Conservation (phyloP, 2,888 invertebrate species). For the Epinotia bilunana region DNA sequence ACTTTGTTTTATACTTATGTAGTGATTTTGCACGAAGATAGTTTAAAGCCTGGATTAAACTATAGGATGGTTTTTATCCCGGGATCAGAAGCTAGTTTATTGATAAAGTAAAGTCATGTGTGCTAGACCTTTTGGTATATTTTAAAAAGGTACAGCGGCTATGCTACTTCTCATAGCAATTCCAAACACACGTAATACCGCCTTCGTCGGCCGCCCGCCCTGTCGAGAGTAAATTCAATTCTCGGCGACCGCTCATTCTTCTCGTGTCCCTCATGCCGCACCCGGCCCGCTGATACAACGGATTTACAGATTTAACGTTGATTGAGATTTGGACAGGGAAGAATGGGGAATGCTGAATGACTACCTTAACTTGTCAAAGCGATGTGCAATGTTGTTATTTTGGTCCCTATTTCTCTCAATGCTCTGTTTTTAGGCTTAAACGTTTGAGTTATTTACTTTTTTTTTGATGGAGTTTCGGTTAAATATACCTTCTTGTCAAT, state of each 20-base stretch:
- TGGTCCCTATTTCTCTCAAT: too few species aligned
- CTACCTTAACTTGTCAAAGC: not conserved
- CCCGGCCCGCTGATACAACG: not conserved
- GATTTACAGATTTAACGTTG: slow-evolving; percentile 11
- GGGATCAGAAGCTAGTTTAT: too few species aligned
- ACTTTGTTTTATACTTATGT: too few species aligned
- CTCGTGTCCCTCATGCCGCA: not conserved
- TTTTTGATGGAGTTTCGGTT: not conserved
- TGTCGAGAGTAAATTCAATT: slow-evolving; percentile 38
- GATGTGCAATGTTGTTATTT: not conserved
- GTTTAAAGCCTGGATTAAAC: too few species aligned
- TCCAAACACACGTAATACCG: slow-evolving; percentile 10
- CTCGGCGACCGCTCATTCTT: slow-evolving; percentile 33
- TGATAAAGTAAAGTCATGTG: too few species aligned
- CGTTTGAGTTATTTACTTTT: not conserved
- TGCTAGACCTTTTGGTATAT: too few species aligned
- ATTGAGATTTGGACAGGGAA: slow-evolving; percentile 3
- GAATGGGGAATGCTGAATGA: slow-evolving; percentile 4
- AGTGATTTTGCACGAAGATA: too few species aligned
- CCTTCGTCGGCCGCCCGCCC: slow-evolving; percentile 11
- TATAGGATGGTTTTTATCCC: too few species aligned
- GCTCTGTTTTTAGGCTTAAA: not conserved
- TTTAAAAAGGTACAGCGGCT: too few species aligned
- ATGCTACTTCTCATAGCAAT: not conserved
- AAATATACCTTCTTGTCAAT: not conserved